These are phyloP conservation scores for Danio jaintianensis DNA, from an alignment of 2,797 vertebrate species.

Conservation along the genomic window DNA sequence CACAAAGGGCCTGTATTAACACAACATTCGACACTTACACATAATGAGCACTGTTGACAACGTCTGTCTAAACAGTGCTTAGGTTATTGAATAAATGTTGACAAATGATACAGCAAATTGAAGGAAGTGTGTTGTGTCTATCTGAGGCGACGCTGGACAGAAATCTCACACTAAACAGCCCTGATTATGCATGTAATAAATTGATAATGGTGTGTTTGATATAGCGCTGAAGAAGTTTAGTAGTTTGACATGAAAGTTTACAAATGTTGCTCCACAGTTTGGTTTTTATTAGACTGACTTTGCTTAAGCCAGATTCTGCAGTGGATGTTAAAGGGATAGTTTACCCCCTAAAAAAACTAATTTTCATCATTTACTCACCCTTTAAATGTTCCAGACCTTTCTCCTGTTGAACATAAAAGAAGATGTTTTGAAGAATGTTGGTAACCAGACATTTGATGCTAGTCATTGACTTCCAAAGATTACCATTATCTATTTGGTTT, in stretches of 20 bases:
- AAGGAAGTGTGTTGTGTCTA: not conserved
- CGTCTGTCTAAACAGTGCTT: slow-evolving; percentile 39
- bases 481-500: too few species aligned
- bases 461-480: too few species aligned
- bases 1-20: slow-evolving; percentile 2
- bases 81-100: slow-evolving; percentile 35
- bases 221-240: slow-evolving; percentile 7
- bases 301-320: not conserved
- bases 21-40: slow-evolving; percentile 31
- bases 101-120: slow-evolving; percentile 29
- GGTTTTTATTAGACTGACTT: slow-evolving; percentile 7
- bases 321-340: not conserved
- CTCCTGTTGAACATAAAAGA: too few species aligned
- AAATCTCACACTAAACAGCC: not conserved
- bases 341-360: too few species aligned
- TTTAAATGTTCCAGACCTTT: too few species aligned
- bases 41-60: slow-evolving; percentile 31
- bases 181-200: not conserved
- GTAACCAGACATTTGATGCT: too few species aligned
- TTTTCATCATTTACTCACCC: too few species aligned
- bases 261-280: not conserved
- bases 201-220: not conserved
- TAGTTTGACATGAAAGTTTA: slow-evolving; percentile 11
- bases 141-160: slow-evolving; percentile 3
- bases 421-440: too few species aligned